These are phyloP conservation scores for Calephelis perditalis DNA, from an alignment of 2,888 invertebrate genomes.

Conservation along the genomic window DNA sequence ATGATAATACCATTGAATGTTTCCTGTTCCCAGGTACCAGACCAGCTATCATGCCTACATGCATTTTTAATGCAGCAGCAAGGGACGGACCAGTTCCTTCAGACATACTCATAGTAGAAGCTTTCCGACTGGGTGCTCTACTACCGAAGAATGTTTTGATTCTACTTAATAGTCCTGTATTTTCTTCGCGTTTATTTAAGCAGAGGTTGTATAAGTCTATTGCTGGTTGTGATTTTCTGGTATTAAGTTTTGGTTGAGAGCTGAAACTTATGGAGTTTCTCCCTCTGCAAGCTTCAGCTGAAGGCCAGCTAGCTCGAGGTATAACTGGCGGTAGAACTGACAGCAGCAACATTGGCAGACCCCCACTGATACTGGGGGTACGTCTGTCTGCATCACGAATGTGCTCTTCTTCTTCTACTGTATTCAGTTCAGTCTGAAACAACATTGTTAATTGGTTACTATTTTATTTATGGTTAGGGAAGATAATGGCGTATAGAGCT, in stretches of 20 bases:
- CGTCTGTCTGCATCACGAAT: constrained; percentile 43
- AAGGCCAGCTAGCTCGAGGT: constrained; percentile 87
- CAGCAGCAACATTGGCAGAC: constrained; percentile 82
- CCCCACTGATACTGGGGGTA: constrained; percentile 83
- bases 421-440: constrained; percentile 62
- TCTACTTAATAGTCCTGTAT: constrained; percentile 74
- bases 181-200: constrained; percentile 73
- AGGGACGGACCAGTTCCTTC: constrained; percentile 79
- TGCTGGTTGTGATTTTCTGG: constrained; percentile 74
- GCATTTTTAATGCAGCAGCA: constrained; percentile 83
- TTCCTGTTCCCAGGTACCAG: constrained; percentile 82
- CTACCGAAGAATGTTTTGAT: constrained; percentile 79
- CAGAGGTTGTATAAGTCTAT: constrained; percentile 80
- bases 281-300: constrained; percentile 81
- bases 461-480: too few relatives aligned
- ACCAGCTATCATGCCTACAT: constrained; percentile 85
- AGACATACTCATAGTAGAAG: constrained; percentile 81
- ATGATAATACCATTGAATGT: constrained; percentile 76
- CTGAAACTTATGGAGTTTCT: constrained; percentile 81
- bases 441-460: not conserved
- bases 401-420: constrained; percentile 62
- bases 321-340: constrained; percentile 87
- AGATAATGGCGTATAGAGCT: too few relatives aligned
- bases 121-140: constrained; percentile 81
- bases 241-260: constrained; percentile 81